phyloP scores from a whole-genome alignment of 1,140 invertebrate genomes.

The Drosophila virilis region DNA sequence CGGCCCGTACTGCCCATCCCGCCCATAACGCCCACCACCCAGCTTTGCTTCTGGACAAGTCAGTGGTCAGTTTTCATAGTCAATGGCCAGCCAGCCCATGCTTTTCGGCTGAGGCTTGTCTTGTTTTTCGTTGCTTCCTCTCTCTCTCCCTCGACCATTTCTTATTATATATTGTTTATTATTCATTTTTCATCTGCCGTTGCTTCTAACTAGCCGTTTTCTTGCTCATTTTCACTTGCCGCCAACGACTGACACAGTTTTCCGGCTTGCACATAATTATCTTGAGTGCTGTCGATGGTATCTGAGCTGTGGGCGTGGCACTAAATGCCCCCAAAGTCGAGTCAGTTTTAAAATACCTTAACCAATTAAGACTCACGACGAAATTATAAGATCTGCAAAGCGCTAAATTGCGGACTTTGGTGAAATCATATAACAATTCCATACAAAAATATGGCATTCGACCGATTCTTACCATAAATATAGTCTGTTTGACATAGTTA shows the following conservation, averaged over 20 bases:
- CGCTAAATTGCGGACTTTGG: no score
- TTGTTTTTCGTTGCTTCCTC: background rate
- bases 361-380: no score
- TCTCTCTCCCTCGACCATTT: background rate
- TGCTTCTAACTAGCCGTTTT: conserved; percentile 32
- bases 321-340: conserved; percentile 4
- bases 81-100: conserved; percentile 33
- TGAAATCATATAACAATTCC: no score
- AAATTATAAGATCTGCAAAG: no score
- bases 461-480: no score
- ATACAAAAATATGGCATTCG: no score
- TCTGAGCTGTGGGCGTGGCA: conserved; percentile 11
- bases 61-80: conserved; percentile 44
- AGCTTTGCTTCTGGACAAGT: background rate
- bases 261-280: conserved; percentile 32
- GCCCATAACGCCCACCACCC: no score
- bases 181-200: conserved; percentile 31
- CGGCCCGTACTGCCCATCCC: background rate
- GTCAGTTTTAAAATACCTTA: background rate
- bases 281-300: conserved; percentile 25
- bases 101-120: background rate
- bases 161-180: conserved; percentile 20
- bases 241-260: conserved; percentile 36
- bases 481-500: no score
- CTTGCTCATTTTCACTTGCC: conserved; percentile 52